These are phyloP conservation scores for Enteromius anoplus DNA, from an alignment of 2,797 vertebrate genomes.

Conservation along the genomic window DNA sequence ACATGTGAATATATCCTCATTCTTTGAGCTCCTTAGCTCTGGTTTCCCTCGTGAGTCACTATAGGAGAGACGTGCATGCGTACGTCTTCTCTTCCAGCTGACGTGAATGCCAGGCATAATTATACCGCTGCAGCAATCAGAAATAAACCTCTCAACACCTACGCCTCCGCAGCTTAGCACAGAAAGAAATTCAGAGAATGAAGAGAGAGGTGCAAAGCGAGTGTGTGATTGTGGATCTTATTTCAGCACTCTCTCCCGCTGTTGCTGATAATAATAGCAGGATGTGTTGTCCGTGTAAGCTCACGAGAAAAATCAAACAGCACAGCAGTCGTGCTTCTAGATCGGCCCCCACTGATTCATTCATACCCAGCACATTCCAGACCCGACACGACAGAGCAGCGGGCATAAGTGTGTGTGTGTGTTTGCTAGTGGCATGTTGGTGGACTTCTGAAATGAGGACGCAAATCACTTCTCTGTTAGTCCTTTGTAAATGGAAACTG, in stretches of 20 bases:
- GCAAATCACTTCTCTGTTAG: background rate
- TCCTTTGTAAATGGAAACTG: background rate
- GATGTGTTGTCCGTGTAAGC: constrained; percentile 23
- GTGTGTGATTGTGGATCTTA: constrained; percentile 8
- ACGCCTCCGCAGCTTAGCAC: constrained; percentile 19
- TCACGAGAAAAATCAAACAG: constrained; percentile 23
- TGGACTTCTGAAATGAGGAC: background rate
- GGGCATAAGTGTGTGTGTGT: constrained; percentile 44
- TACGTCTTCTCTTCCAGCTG: constrained; percentile 23
- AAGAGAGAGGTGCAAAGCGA: constrained; percentile 13
- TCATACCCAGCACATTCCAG: constrained; percentile 39
- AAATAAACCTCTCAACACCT: constrained; percentile 48
- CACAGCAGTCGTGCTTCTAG: constrained; percentile 31
- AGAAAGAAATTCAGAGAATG: constrained; percentile 30
- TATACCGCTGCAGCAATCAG: constrained; percentile 44
- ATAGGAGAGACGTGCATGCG: constrained; percentile 6
- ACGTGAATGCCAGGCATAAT: constrained; percentile 44
- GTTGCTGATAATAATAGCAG: constrained; percentile 48
- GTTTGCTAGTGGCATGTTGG: background rate
- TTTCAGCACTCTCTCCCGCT: background rate
- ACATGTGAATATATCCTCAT: constrained; percentile 10
- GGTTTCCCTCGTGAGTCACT: constrained; percentile 45
- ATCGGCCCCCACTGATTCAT: constrained; percentile 19
- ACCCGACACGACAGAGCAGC: constrained; percentile 1
- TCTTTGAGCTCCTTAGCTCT: background rate